Evolutionary conservation across 2,113 vertebrate species (phyloP), one percentile per base, ranked within the genome.

Genomic region (Spea bombifrons): DNA sequence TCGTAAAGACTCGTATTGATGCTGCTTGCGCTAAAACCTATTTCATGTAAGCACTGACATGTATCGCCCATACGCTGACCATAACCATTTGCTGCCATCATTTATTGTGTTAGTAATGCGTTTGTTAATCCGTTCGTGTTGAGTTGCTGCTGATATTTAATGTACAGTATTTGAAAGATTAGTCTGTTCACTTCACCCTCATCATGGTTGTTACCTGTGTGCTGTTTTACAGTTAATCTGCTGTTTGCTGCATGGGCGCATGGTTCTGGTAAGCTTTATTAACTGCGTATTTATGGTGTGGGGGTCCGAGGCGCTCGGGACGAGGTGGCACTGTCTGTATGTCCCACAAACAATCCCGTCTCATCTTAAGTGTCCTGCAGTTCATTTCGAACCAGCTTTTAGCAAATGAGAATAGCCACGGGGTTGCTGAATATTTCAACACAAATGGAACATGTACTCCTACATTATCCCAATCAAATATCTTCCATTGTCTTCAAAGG

Each of bases 171-270:
- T 52, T 7, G 9, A 52, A 52, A 9, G 8, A 16, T 44, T n/a
- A 16, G 10, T 13, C 47, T 75, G 81, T 85, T 78, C 48, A 79
- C 52, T 61, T 74, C 83, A 82, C 80, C 83, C 75, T 84, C 85
- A 84, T 88, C 76, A 89, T 86, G 88, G 91, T 79, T 92, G 91
- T 93, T 87, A 92, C 90, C 82, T 90, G 86, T 94, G n/a, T 94
- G 90, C 90, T 96, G 89, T 98, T 96, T 98, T 97, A 93, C 96
- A 97, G 96, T 97, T 98, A 97, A 95, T 91, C 88, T 93, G 89
- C 93, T 92, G 94, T 92, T 95, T 97, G 96, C 93, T 96, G 94
- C 95, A 96, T 96, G 95, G 86, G 88, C 88, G 89, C 88, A 84
- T 88, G 90, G 86, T 90, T 88, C 93, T 92, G 96, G 95, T 98